phyloP scores from a whole-genome alignment of 1,140 invertebrate genomes.

The Scaptomyza hsui region DNA sequence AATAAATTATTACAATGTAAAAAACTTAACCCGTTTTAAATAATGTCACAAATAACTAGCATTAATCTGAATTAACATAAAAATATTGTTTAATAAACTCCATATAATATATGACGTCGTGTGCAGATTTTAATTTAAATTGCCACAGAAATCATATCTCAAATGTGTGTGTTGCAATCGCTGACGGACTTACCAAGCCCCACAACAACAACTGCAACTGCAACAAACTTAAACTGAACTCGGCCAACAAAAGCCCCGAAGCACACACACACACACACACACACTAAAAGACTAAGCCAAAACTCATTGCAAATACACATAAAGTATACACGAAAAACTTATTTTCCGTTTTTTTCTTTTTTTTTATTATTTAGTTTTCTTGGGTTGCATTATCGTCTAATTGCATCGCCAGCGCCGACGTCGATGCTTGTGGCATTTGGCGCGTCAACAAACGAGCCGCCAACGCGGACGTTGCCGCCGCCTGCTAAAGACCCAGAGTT shows the following conservation, averaged over 20 bases:
- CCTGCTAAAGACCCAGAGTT: constrained; percentile 37
- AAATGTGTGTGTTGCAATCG: constrained; percentile 59
- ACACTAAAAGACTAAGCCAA: constrained; percentile 14
- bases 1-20: too few species aligned
- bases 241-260: constrained; percentile 38
- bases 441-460: constrained; percentile 79
- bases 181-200: constrained; percentile 8
- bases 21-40: too few species aligned
- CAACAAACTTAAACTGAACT: constrained; percentile 35
- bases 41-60: too few species aligned
- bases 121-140: constrained; percentile 34
- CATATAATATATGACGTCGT: constrained; percentile 3
- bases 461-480: constrained; percentile 44
- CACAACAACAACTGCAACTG: background rate
- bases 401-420: constrained; percentile 62
- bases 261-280: background rate
- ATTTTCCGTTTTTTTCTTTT: constrained; percentile 47
- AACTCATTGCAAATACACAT: constrained; percentile 44
- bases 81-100: too few species aligned
- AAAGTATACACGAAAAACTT: constrained; percentile 49
- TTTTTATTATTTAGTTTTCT: constrained; percentile 14
- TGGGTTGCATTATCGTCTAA: constrained; percentile 73
- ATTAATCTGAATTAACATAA: too few species aligned
- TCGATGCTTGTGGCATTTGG: constrained; percentile 72
- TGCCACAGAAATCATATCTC: constrained; percentile 41